Base-by-base conservation (phyloP, 2,113 vertebrate genomes). In the Malurus alboscapulatus region DNA sequence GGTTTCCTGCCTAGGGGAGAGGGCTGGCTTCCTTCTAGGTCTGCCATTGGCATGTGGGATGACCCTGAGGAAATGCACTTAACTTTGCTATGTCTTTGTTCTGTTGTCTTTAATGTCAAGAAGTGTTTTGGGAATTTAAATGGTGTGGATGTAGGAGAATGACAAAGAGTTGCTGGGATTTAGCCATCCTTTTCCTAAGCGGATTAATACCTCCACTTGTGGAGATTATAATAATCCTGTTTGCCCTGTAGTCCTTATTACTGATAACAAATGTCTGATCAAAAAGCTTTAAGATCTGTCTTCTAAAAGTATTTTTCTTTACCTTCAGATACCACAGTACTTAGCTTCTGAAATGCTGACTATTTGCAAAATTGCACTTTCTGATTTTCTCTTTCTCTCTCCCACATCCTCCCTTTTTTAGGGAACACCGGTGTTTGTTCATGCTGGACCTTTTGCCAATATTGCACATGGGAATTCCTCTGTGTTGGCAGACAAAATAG, bases 381-480 rank as follows among this genome's bases (percentile, higher is more conserved):
- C 32, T 92, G 62, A 76, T 91, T 94, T 95, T 62, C 10, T 73
- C 11, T 74, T 17, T 48, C 20, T 47, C 9, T 73, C 10, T 20
- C 17, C 19, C 5, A 1, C 15, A 18, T 25, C 6, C 13, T 6
- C 8, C 32, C 14, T 81, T 94, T 90, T 66, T 59, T 95, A 99
- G 99, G 99, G 99, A 83, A 99, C 98, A 16, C 99, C 99, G 3
- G 99, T 99, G 88, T 99, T 99, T 92, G 99, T 99, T 78, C 99
- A 99, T 8, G 99, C 99, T 2, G 99, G 99, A 80, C 99, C 99
- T 3, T 99, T 99, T 86, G 99, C 99, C 93, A 99, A 99, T 97
- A 99, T 99, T 18, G 99, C 99, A 66, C 99, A 99, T n/a, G 99
- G 99, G 34, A 99, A 99, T 97, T 99, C 99, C 21, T 99, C 99